Conservation (phyloP, 2,797 vertebrate genomes). For the Melanotaenia trifasciata region DNA sequence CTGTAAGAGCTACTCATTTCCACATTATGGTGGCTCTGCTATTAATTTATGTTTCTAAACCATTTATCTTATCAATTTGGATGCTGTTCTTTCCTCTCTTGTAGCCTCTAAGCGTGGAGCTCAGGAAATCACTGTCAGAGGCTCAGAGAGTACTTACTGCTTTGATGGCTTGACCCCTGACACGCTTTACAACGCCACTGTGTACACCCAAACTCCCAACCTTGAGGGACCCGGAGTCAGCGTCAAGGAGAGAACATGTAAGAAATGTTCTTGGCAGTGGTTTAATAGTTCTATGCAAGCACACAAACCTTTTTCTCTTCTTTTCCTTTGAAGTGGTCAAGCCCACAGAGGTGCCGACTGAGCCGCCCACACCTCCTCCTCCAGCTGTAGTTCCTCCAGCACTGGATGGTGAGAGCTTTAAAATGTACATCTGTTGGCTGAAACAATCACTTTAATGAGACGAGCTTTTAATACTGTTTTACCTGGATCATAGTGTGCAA, state of each 20-base stretch:
- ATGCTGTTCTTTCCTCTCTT: conserved; percentile 1
- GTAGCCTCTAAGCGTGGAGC: conserved; percentile 82
- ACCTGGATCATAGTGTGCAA: conserved; percentile 88
- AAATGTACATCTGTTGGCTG: not conserved
- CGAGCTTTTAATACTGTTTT: conserved; percentile 2
- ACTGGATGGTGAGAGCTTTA: conserved; percentile 88
- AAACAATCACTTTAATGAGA: not conserved
- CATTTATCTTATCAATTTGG: not conserved
- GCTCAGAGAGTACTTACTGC: conserved; percentile 90
- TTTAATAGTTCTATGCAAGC: not conserved
- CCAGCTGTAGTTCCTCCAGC: conserved; percentile 92
- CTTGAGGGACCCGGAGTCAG: conserved; percentile 93
- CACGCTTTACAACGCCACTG: conserved; percentile 89
- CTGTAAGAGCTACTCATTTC: conserved; percentile 74
- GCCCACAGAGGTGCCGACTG: conserved; percentile 91
- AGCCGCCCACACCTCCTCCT: conserved; percentile 90
- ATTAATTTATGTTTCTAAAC: not conserved
- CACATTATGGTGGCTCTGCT: not conserved
- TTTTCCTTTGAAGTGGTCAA: conserved; percentile 87
- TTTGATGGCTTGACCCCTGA: conserved; percentile 92
- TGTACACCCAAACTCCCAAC: conserved; percentile 94
- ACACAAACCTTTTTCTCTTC: not conserved
- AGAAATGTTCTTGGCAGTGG: conserved; percentile 41
- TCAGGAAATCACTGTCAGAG: conserved; percentile 94
- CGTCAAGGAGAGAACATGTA: conserved; percentile 91